Conservation (phyloP, 2,888 invertebrate genomes). For the Eupeodes luniger region DNA sequence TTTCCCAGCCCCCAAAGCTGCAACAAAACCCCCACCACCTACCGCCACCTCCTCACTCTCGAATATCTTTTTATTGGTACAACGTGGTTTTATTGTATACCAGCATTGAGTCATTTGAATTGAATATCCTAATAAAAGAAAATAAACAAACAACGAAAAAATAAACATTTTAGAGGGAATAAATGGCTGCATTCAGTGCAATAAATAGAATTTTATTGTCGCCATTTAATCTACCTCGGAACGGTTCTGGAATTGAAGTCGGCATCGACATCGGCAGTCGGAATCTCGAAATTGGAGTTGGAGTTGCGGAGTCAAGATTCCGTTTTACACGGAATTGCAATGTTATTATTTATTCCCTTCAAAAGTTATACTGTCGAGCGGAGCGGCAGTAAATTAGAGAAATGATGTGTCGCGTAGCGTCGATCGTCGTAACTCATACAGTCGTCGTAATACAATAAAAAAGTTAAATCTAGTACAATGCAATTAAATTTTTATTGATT, state of each 20-base stretch:
- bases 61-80: slow-evolving; percentile 35
- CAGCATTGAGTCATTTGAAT: slow-evolving; percentile 46
- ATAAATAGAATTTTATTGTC: slow-evolving; percentile 67
- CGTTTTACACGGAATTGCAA: slow-evolving; percentile 34
- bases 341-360: slow-evolving; percentile 25
- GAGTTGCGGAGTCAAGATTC: slow-evolving; percentile 25
- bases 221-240: slow-evolving; percentile 29
- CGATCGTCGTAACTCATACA: no score
- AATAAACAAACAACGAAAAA: not conserved
- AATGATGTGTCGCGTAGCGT: slow-evolving; percentile 35
- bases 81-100: slow-evolving; percentile 48
- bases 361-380: slow-evolving; percentile 30
- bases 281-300: not conserved
- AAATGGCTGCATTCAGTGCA: slow-evolving; percentile 63
- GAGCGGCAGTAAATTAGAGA: slow-evolving; percentile 31
- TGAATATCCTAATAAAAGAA: slow-evolving; percentile 39
- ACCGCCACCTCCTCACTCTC: not conserved
- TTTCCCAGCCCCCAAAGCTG: slow-evolving; percentile 41
- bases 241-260: not conserved
- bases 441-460: slow-evolving; percentile 44
- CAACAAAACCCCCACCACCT: not conserved
- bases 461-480: slow-evolving; percentile 49
- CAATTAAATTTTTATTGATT: slow-evolving; percentile 70
- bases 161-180: slow-evolving; percentile 45
- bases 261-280: not conserved